Evolutionary conservation across 2,888 invertebrate species (phyloP).

Genomic region (Pimpla rufipes): DNA sequence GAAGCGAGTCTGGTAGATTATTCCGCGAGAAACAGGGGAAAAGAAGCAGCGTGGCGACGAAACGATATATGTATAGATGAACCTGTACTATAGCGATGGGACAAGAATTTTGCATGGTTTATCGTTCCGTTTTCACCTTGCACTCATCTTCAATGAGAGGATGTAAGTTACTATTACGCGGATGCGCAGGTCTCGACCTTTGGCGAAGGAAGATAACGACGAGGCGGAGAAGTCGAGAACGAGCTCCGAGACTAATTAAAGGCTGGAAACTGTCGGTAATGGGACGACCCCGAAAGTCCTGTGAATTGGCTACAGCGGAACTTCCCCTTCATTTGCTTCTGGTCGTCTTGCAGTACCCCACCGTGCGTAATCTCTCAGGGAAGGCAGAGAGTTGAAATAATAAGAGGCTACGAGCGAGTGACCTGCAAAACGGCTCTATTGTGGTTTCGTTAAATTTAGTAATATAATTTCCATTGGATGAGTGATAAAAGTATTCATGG

Average conservation of each 20-base stretch:
- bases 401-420: slow-evolving; percentile 42
- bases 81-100: not conserved
- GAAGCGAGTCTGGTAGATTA: slow-evolving; percentile 48
- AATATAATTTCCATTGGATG: slow-evolving; percentile 43
- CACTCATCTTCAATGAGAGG: slow-evolving; percentile 22
- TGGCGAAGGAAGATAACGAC: slow-evolving; percentile 60
- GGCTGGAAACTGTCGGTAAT: slow-evolving; percentile 72
- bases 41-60: slow-evolving; percentile 7
- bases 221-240: slow-evolving; percentile 36
- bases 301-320: slow-evolving; percentile 72
- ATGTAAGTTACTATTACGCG: slow-evolving; percentile 39
- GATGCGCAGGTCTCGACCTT: slow-evolving; percentile 36
- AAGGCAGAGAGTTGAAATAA: slow-evolving; percentile 36
- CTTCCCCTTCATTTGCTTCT: slow-evolving; percentile 70
- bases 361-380: slow-evolving; percentile 10
- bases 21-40: slow-evolving; percentile 36
- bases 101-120: slow-evolving; percentile 5
- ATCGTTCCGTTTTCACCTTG: slow-evolving; percentile 10
- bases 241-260: slow-evolving; percentile 69
- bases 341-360: slow-evolving; percentile 41
- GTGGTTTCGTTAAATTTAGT: slow-evolving; percentile 41
- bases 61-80: not conserved
- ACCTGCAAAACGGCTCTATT: slow-evolving; percentile 35
- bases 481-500: not conserved
- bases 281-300: slow-evolving; percentile 66